phyloP scores from a whole-genome alignment of 2,888 invertebrate genomes.

The Rhabditophanes sp. region DNA sequence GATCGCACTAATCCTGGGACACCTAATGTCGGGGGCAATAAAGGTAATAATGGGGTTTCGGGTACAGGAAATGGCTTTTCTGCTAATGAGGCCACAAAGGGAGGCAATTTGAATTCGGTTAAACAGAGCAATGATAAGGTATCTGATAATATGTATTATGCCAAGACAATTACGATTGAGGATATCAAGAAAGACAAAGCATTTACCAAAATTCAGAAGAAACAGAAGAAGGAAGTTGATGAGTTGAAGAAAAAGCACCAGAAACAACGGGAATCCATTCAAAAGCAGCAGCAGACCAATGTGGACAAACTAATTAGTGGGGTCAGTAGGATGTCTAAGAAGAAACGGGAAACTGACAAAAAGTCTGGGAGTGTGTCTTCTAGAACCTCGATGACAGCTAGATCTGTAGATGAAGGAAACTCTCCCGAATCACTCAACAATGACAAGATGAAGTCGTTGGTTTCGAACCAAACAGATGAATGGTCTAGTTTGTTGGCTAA shows the following conservation, averaged over 20 bases:
- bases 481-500: conserved; percentile 78
- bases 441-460: conserved; percentile 54
- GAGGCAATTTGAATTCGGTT: conserved; percentile 1
- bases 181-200: conserved; percentile 65
- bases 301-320: conserved; percentile 40
- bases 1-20: too few species aligned
- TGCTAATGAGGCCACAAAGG: conserved; percentile 6
- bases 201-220: conserved; percentile 75
- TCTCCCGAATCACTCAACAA: conserved; percentile 3
- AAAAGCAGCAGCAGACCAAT: conserved; percentile 52
- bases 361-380: too few species aligned
- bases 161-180: conserved; percentile 77
- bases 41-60: too few species aligned
- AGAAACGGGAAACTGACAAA: conserved; percentile 19
- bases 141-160: too few species aligned
- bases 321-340: conserved; percentile 28
- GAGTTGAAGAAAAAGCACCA: conserved; percentile 71
- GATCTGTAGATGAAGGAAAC: conserved; percentile 7
- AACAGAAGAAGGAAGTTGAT: conserved; percentile 87
- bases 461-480: conserved; percentile 76
- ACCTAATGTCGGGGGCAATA: too few species aligned
- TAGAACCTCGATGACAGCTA: conserved; percentile 1
- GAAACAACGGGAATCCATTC: conserved; percentile 74
- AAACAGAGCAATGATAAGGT: too few species aligned
- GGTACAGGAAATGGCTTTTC: conserved; percentile 4